Percentiles rank a stretch among this genome's conserved stretches.
phyloP scores from a whole-genome alignment of 2,113 vertebrate genomes.

The Dryoscopus gambensis region DNA sequence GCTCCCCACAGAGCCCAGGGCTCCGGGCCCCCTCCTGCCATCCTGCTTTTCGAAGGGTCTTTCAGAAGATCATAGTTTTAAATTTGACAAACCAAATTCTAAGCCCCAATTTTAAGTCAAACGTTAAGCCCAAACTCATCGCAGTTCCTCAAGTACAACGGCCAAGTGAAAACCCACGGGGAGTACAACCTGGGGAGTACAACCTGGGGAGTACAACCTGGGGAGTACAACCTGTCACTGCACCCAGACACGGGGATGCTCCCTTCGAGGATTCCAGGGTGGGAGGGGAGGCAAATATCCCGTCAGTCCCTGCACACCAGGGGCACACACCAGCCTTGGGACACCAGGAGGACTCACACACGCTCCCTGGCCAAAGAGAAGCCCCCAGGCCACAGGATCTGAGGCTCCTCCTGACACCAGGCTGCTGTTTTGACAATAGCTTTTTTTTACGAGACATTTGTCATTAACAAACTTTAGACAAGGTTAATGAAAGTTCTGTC shows the following conservation, averaged over 20 bases:
- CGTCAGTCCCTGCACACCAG: accelerated
- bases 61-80: accelerated
- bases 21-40: not conserved
- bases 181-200: accelerated
- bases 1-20: accelerated
- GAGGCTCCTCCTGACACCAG: not conserved
- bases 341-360: accelerated
- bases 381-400: not conserved
- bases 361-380: accelerated
- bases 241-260: accelerated
- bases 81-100: accelerated
- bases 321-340: not conserved
- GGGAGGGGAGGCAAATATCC: accelerated
- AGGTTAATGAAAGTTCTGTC: slow-evolving; percentile 89
- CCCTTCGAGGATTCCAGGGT: accelerated
- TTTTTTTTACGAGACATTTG: slow-evolving; percentile 68
- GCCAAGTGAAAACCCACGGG: not conserved
- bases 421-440: slow-evolving; percentile 71
- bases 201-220: too few relatives aligned
- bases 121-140: accelerated
- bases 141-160: accelerated
- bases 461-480: slow-evolving; percentile 80
- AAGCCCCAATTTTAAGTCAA: accelerated
- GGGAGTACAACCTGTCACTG: accelerated
- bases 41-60: accelerated